Conservation (phyloP, 2,797 vertebrate species). For the Trachurus trachurus region DNA sequence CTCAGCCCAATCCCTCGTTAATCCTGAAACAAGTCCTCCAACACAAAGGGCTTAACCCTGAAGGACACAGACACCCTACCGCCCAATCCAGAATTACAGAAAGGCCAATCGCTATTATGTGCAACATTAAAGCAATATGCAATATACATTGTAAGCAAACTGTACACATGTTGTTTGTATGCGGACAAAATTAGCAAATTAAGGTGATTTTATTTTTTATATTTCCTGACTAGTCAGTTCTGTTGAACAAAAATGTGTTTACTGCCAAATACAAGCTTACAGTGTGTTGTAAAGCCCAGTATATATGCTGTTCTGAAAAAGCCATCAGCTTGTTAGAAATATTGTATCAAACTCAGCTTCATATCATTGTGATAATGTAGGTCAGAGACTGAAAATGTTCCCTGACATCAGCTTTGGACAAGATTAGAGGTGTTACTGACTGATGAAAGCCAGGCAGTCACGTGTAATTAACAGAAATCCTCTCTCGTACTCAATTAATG, state of each 20-base stretch:
- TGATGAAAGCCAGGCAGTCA: conserved; percentile 21
- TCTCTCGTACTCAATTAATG: background rate
- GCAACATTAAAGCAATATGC: background rate
- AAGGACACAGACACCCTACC: conserved; percentile 51
- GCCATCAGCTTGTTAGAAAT: background rate
- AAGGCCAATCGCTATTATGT: background rate
- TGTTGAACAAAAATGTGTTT: background rate
- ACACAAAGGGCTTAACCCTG: conserved; percentile 69
- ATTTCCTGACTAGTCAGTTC: background rate
- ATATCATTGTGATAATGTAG: conserved; percentile 58
- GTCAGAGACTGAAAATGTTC: conserved; percentile 69
- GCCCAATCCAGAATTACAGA: conserved; percentile 13
- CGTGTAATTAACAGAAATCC: conserved; percentile 24
- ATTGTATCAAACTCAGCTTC: conserved; percentile 10
- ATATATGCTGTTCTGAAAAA: background rate
- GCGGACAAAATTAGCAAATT: background rate
- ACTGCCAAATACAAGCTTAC: background rate
- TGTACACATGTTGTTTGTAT: background rate
- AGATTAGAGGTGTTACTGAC: conserved; percentile 75
- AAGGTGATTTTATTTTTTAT: background rate
- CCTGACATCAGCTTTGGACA: conserved; percentile 61
- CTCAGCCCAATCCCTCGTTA: conserved; percentile 71
- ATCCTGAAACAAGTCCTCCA: conserved; percentile 73
- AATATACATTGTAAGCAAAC: background rate
- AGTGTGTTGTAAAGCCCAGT: background rate